phyloP scores from a whole-genome alignment of 2,113 vertebrate genomes.

The Laterallus jamaicensis region DNA sequence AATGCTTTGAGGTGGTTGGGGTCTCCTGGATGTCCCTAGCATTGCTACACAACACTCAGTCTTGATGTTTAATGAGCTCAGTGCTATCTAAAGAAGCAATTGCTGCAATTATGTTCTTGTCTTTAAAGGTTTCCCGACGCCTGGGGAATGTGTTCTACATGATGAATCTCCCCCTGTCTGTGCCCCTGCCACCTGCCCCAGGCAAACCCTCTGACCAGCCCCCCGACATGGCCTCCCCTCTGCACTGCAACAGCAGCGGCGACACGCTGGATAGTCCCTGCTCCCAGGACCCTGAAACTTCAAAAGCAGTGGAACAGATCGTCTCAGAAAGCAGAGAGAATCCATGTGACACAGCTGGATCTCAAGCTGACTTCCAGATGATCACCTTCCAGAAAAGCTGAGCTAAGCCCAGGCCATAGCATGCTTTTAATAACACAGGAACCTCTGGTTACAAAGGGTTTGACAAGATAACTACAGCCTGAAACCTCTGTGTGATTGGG shows the following conservation, averaged over 20 bases:
- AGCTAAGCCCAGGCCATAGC: not conserved
- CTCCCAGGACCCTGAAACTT: constrained; percentile 77
- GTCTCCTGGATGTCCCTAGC: not conserved
- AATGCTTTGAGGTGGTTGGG: not conserved
- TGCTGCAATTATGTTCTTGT: constrained; percentile 39
- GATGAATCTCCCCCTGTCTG: constrained; percentile 81
- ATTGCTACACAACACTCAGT: not conserved
- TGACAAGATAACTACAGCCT: not conserved
- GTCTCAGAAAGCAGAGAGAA: constrained; percentile 73
- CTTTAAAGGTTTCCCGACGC: constrained; percentile 85
- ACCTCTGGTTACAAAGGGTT: not conserved
- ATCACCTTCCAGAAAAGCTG: constrained; percentile 58
- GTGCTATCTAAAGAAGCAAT: not conserved
- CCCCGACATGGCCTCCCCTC: constrained; percentile 78
- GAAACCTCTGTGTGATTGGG: not conserved
- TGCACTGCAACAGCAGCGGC: constrained; percentile 80
- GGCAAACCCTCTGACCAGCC: constrained; percentile 80
- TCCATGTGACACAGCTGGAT: constrained; percentile 73
- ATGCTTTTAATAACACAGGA: not conserved
- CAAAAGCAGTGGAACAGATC: constrained; percentile 77
- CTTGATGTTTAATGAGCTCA: not conserved
- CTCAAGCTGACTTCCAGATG: constrained; percentile 59
- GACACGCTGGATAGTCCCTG: constrained; percentile 78
- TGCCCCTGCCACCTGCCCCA: constrained; percentile 53
- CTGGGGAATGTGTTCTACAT: constrained; percentile 84